Percentiles rank a stretch among this genome's conserved stretches.
Conservation (phyloP, 23 tunicate species). For the Oikopleura dioica region DNA sequence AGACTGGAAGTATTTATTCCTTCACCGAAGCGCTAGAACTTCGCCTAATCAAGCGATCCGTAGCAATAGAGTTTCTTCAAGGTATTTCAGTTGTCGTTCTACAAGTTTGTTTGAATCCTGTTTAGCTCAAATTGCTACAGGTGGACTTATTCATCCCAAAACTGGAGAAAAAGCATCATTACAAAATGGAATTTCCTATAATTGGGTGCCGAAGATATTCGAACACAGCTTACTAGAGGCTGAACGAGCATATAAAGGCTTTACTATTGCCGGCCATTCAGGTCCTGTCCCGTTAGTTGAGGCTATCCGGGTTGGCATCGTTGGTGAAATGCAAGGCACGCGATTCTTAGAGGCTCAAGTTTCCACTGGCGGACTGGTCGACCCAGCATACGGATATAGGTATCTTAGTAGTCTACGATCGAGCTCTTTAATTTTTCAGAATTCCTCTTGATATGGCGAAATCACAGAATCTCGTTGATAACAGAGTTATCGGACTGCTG, state of each 20-base stretch:
- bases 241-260: neutral
- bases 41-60: neutral
- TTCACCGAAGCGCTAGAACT: neutral
- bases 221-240: neutral
- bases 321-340: conserved; percentile 58
- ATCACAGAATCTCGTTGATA: conserved; percentile 31
- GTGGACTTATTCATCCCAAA: neutral
- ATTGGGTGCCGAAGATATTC: neutral
- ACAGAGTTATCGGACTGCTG: conserved; percentile 32
- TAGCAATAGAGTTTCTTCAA: neutral
- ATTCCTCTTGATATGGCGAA: conserved; percentile 43
- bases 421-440: too few relatives aligned
- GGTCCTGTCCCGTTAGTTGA: neutral
- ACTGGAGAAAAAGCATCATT: neutral
- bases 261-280: neutral
- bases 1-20: neutral
- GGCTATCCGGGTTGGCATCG: conserved; percentile 21
- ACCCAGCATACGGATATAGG: conserved; percentile 68
- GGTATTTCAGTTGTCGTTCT: too few relatives aligned
- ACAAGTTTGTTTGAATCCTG: too few relatives aligned
- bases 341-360: conserved; percentile 76
- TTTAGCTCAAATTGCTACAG: neutral
- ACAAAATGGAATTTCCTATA: neutral
- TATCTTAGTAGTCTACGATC: too few relatives aligned
- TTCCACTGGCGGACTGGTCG: conserved; percentile 80